Conservation (phyloP, 2,113 vertebrate genomes). For the Elephas maximus region DNA sequence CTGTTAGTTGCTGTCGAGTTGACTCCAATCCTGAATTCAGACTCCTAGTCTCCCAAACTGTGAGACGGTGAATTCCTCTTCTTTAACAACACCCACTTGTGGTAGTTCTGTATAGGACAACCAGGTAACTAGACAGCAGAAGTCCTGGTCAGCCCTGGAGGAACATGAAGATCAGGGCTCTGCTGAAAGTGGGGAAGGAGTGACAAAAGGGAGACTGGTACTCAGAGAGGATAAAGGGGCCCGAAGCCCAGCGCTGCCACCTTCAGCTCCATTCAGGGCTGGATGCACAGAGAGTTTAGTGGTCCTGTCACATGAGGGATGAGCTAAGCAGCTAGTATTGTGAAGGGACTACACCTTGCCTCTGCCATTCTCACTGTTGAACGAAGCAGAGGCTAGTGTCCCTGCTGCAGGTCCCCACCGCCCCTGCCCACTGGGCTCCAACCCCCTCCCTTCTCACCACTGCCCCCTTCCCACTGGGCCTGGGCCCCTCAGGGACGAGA, state of each 20-base stretch:
- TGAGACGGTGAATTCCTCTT: neutral
- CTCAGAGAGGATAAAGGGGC: neutral
- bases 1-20: neutral
- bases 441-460: neutral
- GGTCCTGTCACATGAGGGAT: too few species aligned
- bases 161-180: neutral
- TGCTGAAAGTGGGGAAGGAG: neutral
- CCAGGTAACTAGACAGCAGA: neutral
- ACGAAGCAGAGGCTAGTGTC: fast-evolving
- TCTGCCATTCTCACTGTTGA: neutral
- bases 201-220: fast-evolving
- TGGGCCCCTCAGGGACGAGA: neutral
- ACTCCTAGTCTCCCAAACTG: neutral
- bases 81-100: neutral
- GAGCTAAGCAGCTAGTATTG: neutral
- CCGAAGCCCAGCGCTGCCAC: neutral
- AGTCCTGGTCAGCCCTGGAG: neutral
- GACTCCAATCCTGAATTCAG: neutral
- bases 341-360: neutral
- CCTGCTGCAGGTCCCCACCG: fast-evolving
- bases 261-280: neutral
- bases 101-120: neutral
- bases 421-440: neutral
- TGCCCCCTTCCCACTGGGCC: neutral
- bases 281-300: fast-evolving